These are phyloP conservation scores for Nezara viridula DNA, from an alignment of 2,888 invertebrate genomes.

Conservation along the genomic window DNA sequence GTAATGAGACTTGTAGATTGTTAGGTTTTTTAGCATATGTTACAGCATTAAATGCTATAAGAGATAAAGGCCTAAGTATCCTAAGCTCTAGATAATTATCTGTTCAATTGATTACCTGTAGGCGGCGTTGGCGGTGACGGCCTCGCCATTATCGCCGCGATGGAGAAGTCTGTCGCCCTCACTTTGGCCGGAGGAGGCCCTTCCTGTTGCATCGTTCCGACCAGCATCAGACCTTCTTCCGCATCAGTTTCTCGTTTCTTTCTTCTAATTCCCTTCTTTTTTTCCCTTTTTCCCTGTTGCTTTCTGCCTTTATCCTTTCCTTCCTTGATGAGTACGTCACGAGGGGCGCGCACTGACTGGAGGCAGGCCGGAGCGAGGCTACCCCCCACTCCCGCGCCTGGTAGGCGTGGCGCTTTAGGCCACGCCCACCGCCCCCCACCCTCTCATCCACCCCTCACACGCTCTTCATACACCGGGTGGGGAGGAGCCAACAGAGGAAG, in stretches of 20 bases:
- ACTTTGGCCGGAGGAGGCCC: constrained; percentile 70
- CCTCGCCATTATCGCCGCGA: constrained; percentile 93
- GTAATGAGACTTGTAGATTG: too few relatives aligned
- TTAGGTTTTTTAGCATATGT: too few relatives aligned
- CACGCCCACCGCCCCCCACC: constrained; percentile 68
- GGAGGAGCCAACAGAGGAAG: not conserved
- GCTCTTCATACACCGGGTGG: not conserved
- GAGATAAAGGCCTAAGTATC: too few relatives aligned
- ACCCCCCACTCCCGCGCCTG: constrained; percentile 50
- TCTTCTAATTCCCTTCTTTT: constrained; percentile 51
- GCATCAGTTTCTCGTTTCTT: constrained; percentile 25
- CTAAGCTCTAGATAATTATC: too few relatives aligned
- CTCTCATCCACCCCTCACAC: constrained; percentile 3
- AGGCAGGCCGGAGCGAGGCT: constrained; percentile 61
- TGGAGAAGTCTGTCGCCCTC: constrained; percentile 92
- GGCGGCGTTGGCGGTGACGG: constrained; percentile 66
- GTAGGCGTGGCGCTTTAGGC: constrained; percentile 69
- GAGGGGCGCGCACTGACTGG: constrained; percentile 69
- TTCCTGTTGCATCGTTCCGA: constrained; percentile 72
- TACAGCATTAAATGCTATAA: too few relatives aligned
- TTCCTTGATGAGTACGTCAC: constrained; percentile 59
- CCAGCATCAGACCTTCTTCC: constrained; percentile 69
- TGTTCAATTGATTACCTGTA: constrained; percentile 48
- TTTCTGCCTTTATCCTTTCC: not conserved
- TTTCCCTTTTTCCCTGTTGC: constrained; percentile 24